Evolutionary conservation across 1,140 invertebrate species (phyloP).

Genomic region (Nephotettix cincticeps): DNA sequence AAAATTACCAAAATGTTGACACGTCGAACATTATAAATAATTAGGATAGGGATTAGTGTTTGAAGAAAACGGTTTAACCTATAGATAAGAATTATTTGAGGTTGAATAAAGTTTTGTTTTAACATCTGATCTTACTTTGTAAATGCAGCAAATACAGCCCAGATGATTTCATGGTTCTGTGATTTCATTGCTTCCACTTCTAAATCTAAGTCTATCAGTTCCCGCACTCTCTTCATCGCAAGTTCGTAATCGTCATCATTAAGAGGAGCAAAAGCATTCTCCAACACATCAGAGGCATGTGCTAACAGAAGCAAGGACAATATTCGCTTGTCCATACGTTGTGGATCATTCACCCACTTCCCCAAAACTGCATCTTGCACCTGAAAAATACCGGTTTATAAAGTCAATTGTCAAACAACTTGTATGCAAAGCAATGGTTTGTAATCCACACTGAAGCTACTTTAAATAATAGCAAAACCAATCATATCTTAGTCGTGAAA

Average conservation of each 20-base stretch:
- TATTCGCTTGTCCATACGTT: constrained; percentile 94
- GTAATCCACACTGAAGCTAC: too few relatives aligned
- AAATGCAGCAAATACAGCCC: constrained; percentile 98
- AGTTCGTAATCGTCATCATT: constrained; percentile 99
- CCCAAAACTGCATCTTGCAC: constrained; percentile 96
- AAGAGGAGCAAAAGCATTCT: constrained; percentile 99
- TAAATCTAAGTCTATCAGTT: constrained; percentile 94
- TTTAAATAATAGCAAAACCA: too few relatives aligned
- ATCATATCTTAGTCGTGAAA: too few relatives aligned
- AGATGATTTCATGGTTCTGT: constrained; percentile 90
- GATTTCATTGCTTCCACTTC: constrained; percentile 89
- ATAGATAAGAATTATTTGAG: too few relatives aligned
- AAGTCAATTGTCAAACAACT: too few relatives aligned
- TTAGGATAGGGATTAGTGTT: too few relatives aligned
- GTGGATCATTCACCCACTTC: constrained; percentile 97
- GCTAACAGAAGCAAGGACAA: constrained; percentile 92
- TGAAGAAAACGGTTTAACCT: too few relatives aligned
- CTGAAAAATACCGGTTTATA: too few relatives aligned
- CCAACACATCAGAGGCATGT: constrained; percentile 97
- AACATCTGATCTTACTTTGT: constrained; percentile 96
- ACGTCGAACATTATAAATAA: too few relatives aligned
- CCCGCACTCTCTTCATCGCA: constrained; percentile 94
- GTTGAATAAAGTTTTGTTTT: too few relatives aligned
- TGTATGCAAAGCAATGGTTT: too few relatives aligned
- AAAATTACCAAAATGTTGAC: too few relatives aligned